phyloP scores from a whole-genome alignment of 2,113 vertebrate species.

The Oryzias curvinotus region DNA sequence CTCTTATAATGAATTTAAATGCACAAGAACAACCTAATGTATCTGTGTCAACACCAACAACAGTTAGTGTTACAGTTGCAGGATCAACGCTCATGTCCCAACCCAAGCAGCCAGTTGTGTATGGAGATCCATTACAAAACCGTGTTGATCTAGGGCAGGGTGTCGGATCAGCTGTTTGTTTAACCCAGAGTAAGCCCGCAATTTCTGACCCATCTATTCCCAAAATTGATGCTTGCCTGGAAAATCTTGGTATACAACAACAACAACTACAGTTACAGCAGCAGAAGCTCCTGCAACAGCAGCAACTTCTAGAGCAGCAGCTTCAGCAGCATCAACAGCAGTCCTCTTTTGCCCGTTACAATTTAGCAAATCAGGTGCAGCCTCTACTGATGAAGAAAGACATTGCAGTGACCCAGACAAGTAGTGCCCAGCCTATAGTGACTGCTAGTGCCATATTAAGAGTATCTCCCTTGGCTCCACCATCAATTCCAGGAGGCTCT shows the following conservation, averaged over 20 bases:
- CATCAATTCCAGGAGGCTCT: constrained; percentile 60
- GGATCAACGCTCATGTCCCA: constrained; percentile 88
- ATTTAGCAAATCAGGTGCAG: constrained; percentile 86
- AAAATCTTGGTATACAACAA: constrained; percentile 81
- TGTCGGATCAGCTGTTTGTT: constrained; percentile 87
- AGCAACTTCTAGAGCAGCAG: constrained; percentile 81
- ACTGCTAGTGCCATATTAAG: constrained; percentile 78
- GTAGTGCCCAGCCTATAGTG: constrained; percentile 73
- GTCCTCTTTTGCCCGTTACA: constrained; percentile 88
- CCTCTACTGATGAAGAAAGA: constrained; percentile 87
- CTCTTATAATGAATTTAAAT: constrained; percentile 94
- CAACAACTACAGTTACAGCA: constrained; percentile 81
- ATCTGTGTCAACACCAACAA: constrained; percentile 84
- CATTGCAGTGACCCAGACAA: constrained; percentile 82
- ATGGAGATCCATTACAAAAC: constrained; percentile 94
- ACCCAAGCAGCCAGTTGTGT: constrained; percentile 87
- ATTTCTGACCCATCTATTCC: constrained; percentile 76
- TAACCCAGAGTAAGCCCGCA: constrained; percentile 85
- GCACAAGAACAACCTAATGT: constrained; percentile 90
- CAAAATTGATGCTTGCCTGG: constrained; percentile 82
- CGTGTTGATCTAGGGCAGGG: constrained; percentile 93
- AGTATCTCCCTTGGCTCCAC: constrained; percentile 78
- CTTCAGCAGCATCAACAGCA: constrained; percentile 82
- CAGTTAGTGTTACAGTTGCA: constrained; percentile 87
- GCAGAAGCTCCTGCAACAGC: constrained; percentile 81